Base-by-base conservation (phyloP, 2,888 invertebrate genomes). In the Tigriopus californicus region DNA sequence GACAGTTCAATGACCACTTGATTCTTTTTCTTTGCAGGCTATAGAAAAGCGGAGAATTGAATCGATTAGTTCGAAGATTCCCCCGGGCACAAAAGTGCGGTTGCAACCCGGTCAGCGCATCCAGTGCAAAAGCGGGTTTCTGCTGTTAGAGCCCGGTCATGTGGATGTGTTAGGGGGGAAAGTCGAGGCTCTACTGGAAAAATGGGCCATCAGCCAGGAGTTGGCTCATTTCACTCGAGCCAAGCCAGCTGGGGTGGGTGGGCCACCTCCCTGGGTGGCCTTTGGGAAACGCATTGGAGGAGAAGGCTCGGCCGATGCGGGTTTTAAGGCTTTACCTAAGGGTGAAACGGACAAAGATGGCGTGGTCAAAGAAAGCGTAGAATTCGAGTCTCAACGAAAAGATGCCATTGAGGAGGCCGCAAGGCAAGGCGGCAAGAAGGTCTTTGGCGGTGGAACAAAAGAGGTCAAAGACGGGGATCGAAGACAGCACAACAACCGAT, bases 231-330 rank as follows among this genome's bases (percentile, higher is more conserved):
- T 69, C 18, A 70, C 69, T 65, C 67, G 66, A 61, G 65, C 71
- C 25, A 20, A 61, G 64, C 74, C 77, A 59, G 77, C 77, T 8
- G 78, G 77, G 60, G 81, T 83, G 65, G 85, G 84, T 62, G 86
- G 85, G 1, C 88, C 90, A 1, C 90, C 87, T 47, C 82, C 85
- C 44, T 92, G 91, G 88, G 87, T 90, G 65, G 83, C 89, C 41
- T 91, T 92, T 74, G 91, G 91, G 0, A 81, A 83, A 66, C 81
- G 25, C 4, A 6, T 58, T 2, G 46, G 12, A 13, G 49, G 33
- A 41, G 40, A 54, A n/a, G 8, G 8, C 6, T 8, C 40, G 10
- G 41, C n/a, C 40, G 54, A 54, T n/a, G 15, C 3, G 20, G 41
- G 41, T 4, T 49, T 49, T 22, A 49, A 49, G 22, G 49, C 49